Base-by-base conservation (phyloP, 2,888 invertebrate species). In the Ennomos erosarius region DNA sequence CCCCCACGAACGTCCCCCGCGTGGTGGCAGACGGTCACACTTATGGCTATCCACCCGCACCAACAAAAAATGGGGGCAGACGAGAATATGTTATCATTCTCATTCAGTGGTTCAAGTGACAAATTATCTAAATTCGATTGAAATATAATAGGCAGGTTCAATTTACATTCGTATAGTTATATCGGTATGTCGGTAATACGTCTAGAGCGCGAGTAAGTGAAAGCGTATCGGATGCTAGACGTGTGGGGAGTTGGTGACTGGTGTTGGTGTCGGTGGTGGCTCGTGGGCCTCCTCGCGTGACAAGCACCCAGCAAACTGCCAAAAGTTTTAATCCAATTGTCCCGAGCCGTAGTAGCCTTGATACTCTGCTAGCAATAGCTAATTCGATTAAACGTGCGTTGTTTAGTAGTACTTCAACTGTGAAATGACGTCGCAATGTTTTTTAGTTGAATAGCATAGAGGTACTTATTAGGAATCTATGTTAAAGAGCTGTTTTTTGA, bases 251-350 rank as follows among this genome's bases (percentile, higher is more conserved):
- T 26, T 70, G 67, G 70, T 71, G 69, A 69, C 26, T 26, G 26
- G 26, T 26, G 26, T 5, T 26, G 26, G 26, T 26, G 26, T 26
- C 26, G 26, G 26, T 26, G 26, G 26, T 26, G 26, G 26, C 26
- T 26, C 5, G 26, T 64, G 59, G 68, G 65, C 61, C 69, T 70
- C 62, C 67, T 75, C 76, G 78, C 80, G 79, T 84, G 81, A 67
- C 67, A 69, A 69, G 79, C 85, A 81, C 70, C 85, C 81, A 78
- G 79, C 78, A 73, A 87, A 85, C 79, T 76, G 70, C 83, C 81
- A 73, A 87, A 86, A 85, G 71, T 82, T 78, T 63, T 82, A 86
- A 88, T 87, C 88, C 87, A 85, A 88, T 89, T 88, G 72, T 75
- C 51, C 62, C 55, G 13, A 58, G 65, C 58, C 62, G 59, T 36